Evolutionary conservation across 2,888 invertebrate species (phyloP).

Genomic region (Ypsolopha sequella): DNA sequence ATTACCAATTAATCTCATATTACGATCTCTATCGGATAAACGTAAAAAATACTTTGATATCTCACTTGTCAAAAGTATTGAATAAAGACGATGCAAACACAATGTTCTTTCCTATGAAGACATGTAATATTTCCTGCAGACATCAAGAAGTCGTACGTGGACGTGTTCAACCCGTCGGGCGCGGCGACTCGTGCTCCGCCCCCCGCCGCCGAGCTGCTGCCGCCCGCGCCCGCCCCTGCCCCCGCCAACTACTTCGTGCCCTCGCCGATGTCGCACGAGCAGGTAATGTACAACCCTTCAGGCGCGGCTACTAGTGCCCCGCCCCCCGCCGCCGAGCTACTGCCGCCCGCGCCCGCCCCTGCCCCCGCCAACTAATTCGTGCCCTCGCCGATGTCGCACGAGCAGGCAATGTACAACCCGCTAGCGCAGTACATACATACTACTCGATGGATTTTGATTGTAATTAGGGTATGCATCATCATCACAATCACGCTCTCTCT

Average conservation of each 20-base stretch:
- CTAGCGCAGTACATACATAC: too few species aligned
- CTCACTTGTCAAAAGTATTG: too few species aligned
- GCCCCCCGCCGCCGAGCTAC: conserved; percentile 34
- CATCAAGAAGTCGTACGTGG: conserved; percentile 88
- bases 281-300: neutral
- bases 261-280: conserved; percentile 26
- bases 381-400: conserved; percentile 46
- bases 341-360: conserved; percentile 43
- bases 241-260: conserved; percentile 63
- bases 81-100: too few species aligned
- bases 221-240: conserved; percentile 47
- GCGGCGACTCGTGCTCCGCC: conserved; percentile 33
- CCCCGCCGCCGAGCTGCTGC: conserved; percentile 32
- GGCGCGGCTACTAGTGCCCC: conserved; percentile 39
- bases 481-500: too few species aligned
- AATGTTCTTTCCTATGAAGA: too few species aligned
- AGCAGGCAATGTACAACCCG: neutral
- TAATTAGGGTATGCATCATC: too few species aligned
- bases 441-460: too few species aligned
- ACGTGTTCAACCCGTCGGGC: conserved; percentile 87
- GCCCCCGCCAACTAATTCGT: conserved; percentile 57
- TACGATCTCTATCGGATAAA: too few species aligned
- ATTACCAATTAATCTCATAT: too few species aligned
- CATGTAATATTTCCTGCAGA: conserved; percentile 52
- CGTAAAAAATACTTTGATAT: neutral